Conservation (phyloP, 2,797 vertebrate genomes). For the Nasua narica region DNA sequence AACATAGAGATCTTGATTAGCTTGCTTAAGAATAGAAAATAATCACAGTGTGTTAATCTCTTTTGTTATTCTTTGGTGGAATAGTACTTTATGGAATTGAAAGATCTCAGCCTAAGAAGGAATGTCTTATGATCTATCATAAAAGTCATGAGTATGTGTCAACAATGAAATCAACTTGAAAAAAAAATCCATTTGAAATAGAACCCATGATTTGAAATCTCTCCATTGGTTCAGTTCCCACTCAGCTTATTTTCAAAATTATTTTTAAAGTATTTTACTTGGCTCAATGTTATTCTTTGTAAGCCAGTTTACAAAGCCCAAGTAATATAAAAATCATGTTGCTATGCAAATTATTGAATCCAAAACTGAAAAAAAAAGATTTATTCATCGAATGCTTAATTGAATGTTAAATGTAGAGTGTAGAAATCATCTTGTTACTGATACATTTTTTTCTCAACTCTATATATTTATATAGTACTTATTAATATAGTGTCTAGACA, state of each 20-base stretch:
- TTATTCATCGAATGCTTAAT: background rate
- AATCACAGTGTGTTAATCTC: background rate
- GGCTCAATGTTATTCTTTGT: background rate
- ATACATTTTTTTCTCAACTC: background rate
- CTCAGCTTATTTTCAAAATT: background rate
- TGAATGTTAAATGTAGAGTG: background rate
- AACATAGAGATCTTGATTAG: background rate
- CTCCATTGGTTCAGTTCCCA: background rate
- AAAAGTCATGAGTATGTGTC: background rate
- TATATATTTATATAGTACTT: constrained; percentile 13
- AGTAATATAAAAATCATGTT: background rate
- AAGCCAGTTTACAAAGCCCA: background rate
- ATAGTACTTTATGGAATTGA: background rate
- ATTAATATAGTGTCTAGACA: constrained; percentile 45
- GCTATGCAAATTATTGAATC: background rate
- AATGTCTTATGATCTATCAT: background rate
- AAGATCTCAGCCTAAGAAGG: background rate
- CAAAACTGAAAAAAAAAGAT: background rate
- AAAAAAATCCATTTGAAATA: background rate
- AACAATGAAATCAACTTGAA: background rate
- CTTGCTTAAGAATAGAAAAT: background rate
- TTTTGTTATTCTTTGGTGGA: background rate
- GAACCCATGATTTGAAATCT: background rate
- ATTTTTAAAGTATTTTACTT: background rate
- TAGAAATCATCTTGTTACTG: background rate